These are phyloP conservation scores for Muntiacus muntjak DNA, from an alignment of 2,113 vertebrate species.

Conservation along the genomic window DNA sequence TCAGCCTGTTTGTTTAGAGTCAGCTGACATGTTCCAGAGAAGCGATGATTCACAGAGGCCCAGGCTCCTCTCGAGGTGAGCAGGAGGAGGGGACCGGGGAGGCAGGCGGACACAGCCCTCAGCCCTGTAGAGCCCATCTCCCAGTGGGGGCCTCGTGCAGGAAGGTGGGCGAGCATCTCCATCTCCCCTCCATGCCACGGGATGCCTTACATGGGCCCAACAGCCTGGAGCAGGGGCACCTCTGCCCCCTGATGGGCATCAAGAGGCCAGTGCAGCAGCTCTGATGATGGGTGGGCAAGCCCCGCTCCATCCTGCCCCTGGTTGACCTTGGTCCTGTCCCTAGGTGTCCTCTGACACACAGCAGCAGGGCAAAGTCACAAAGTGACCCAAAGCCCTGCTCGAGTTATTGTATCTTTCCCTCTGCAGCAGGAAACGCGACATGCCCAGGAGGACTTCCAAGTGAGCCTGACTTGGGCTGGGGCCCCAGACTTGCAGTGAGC, in stretches of 20 bases:
- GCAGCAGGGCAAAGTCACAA: accelerated
- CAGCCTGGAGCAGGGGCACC: not conserved
- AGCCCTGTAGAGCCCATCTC: not conserved
- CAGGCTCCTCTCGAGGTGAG: not conserved
- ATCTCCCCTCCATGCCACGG: accelerated
- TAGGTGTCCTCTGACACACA: not conserved
- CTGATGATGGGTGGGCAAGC: accelerated
- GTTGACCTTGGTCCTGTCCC: accelerated
- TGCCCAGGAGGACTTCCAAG: accelerated
- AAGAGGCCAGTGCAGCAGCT: not conserved
- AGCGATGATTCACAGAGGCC: not conserved
- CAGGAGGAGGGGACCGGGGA: accelerated
- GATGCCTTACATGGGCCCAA: accelerated
- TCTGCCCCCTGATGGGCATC: not conserved
- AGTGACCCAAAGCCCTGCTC: not conserved
- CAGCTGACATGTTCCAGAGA: not conserved
- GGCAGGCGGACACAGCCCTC: not conserved
- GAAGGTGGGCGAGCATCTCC: accelerated
- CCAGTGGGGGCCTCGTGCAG: accelerated
- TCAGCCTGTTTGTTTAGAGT: not conserved
- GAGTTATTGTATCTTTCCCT: not conserved
- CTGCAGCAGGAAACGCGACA: accelerated
- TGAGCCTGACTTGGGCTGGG: not conserved
- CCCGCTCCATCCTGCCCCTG: accelerated
- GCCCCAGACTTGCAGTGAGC: not conserved